These are phyloP conservation scores for Cryptotermes secundus DNA, from an alignment of 1,140 invertebrate species.

Conservation along the genomic window DNA sequence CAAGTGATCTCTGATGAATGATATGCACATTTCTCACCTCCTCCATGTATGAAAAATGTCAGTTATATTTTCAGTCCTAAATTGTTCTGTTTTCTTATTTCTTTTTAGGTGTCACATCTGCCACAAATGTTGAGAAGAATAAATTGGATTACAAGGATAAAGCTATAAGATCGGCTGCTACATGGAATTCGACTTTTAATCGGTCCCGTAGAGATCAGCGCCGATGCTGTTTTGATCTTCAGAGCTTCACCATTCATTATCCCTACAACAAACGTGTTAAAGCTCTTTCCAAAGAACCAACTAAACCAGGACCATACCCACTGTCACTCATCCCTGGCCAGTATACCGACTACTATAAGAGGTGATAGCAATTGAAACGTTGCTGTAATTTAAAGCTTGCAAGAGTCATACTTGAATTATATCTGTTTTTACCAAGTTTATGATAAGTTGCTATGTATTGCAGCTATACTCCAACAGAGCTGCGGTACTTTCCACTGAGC, in stretches of 20 bases:
- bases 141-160: slow-evolving; percentile 76
- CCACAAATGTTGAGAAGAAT: slow-evolving; percentile 53
- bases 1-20: no score
- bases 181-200: slow-evolving; percentile 88
- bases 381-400: no score
- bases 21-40: no score
- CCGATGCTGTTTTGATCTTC: slow-evolving; percentile 69
- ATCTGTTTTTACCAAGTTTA: no score
- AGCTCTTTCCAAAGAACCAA: slow-evolving; percentile 51
- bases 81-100: not conserved
- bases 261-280: slow-evolving; percentile 53
- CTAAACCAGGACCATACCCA: slow-evolving; percentile 77
- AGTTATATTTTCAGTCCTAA: no score
- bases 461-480: slow-evolving; percentile 64
- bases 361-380: slow-evolving; percentile 48
- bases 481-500: slow-evolving; percentile 85
- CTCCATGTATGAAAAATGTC: no score
- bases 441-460: slow-evolving; percentile 33
- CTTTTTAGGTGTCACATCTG: slow-evolving; percentile 50
- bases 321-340: slow-evolving; percentile 90
- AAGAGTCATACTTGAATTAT: no score
- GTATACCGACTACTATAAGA: slow-evolving; percentile 82
- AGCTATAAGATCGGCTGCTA: slow-evolving; percentile 80
- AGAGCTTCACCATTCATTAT: slow-evolving; percentile 73
- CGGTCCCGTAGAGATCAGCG: slow-evolving; percentile 69